Evolutionary conservation across 2,113 vertebrate species (phyloP).

Genomic region (Scopus umbretta): DNA sequence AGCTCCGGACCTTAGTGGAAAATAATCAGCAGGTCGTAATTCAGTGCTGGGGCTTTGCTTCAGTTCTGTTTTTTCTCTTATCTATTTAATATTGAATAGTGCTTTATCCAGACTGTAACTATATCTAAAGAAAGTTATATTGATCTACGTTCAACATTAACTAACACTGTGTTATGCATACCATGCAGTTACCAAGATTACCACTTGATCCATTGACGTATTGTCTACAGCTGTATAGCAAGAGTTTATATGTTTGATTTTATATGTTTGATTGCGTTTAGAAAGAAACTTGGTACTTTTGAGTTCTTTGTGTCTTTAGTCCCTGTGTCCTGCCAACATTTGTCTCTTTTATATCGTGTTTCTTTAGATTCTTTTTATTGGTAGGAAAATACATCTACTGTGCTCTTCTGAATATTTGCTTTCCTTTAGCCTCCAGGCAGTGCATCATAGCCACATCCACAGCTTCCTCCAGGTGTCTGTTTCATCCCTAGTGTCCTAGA

Average conservation of each 20-base stretch:
- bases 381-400: background rate
- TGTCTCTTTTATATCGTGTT: background rate
- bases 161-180: background rate
- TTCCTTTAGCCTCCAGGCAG: background rate
- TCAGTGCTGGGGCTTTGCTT: background rate
- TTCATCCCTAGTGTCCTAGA: background rate
- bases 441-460: background rate
- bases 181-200: background rate
- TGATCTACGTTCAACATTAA: background rate
- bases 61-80: background rate
- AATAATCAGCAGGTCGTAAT: conserved; percentile 87
- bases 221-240: background rate
- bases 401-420: background rate
- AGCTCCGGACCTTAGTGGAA: conserved; percentile 79
- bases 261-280: background rate
- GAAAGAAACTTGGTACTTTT: background rate
- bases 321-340: background rate
- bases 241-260: background rate
- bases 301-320: background rate
- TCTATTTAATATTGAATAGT: background rate
- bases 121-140: background rate
- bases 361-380: background rate
- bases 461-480: background rate
- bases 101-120: background rate
- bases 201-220: background rate